Evolutionary conservation across 2,888 invertebrate species (phyloP).

Genomic region (Cynaeus angustus): DNA sequence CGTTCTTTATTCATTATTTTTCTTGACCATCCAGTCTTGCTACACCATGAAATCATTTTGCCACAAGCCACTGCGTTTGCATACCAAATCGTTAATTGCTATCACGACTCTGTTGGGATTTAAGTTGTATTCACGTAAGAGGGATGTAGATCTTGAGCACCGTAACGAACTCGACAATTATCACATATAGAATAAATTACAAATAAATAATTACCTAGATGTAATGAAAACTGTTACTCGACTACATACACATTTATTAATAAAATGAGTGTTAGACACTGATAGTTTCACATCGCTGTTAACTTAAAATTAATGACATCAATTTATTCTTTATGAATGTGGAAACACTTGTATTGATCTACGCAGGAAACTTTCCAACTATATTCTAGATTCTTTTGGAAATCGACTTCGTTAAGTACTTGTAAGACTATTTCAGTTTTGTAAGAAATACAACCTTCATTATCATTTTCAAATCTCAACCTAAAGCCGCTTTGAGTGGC

Average conservation of each 20-base stretch:
- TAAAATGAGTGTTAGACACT: neutral
- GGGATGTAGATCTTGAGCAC: slow-evolving; percentile 8
- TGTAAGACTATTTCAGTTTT: no score
- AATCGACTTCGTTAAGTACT: slow-evolving; percentile 1
- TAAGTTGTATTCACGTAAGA: slow-evolving; percentile 17
- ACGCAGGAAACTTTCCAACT: neutral
- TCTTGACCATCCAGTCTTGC: neutral
- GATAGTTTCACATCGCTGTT: slow-evolving; percentile 1
- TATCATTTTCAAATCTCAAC: no score
- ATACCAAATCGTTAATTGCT: slow-evolving; percentile 33
- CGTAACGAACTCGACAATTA: slow-evolving; percentile 3
- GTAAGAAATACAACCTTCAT: no score
- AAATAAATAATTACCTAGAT: slow-evolving; percentile 3
- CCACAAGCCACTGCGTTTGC: slow-evolving; percentile 24
- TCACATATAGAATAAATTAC: slow-evolving; percentile 6
- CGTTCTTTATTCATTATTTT: slow-evolving; percentile 22
- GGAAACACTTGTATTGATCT: neutral
- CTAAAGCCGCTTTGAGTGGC: no score
- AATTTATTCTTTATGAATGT: neutral
- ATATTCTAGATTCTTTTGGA: neutral
- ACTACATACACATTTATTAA: neutral
- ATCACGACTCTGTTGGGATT: slow-evolving; percentile 21
- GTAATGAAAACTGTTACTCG: slow-evolving; percentile 1
- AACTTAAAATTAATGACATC: slow-evolving; percentile 6
- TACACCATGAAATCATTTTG: slow-evolving; percentile 33